Evolutionary conservation across 1,140 invertebrate genomes (phyloP).

Genomic region (Paraescarpia echinospica): DNA sequence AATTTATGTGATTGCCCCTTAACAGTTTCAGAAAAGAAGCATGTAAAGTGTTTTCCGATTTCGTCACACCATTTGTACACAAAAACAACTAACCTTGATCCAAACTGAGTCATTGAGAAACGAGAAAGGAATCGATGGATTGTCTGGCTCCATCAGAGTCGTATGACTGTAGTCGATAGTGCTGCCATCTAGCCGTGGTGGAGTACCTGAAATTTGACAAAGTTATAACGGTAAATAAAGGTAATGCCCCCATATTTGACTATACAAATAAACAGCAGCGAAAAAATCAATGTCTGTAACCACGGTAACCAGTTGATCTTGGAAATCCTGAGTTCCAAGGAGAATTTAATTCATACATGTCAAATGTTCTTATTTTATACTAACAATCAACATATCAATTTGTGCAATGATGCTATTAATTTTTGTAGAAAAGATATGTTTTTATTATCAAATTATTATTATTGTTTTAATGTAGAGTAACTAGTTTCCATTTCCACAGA

Average conservation of each 20-base stretch:
- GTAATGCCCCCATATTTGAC: no score
- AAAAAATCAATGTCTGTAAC: no score
- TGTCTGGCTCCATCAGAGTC: slow-evolving; percentile 65
- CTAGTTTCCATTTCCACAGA: no score
- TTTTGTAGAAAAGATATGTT: neutral
- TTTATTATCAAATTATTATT: no score
- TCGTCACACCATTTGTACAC: neutral
- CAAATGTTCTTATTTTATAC: neutral
- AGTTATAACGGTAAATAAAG: neutral
- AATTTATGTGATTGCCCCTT: no score
- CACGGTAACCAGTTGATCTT: no score
- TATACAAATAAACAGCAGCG: no score
- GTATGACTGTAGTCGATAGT: slow-evolving; percentile 76
- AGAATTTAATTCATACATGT: slow-evolving; percentile 9
- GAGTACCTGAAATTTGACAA: slow-evolving; percentile 69
- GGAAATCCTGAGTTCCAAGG: neutral
- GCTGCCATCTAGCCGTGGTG: slow-evolving; percentile 74
- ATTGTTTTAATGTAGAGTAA: no score
- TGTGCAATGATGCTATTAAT: neutral
- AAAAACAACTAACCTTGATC: slow-evolving; percentile 64
- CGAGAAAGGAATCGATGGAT: slow-evolving; percentile 79
- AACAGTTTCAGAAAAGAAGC: no score
- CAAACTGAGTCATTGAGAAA: slow-evolving; percentile 83
- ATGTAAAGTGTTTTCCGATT: no score
- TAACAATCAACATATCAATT: neutral